Conservation (phyloP, 2,888 invertebrate species). For the Drosophila neutralis region DNA sequence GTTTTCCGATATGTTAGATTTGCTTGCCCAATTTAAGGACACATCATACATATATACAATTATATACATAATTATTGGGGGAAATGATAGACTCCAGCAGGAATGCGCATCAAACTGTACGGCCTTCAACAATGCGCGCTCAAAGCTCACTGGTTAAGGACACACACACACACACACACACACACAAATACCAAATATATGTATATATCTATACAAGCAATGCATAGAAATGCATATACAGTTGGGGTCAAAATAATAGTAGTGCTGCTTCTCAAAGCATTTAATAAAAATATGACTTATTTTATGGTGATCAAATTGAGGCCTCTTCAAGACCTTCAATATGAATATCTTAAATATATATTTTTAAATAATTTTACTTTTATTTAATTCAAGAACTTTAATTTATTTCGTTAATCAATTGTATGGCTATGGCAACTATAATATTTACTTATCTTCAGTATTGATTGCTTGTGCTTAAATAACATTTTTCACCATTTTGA, state of each 20-base stretch:
- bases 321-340: background rate
- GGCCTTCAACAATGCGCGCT: constrained; percentile 1
- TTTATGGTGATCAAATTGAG: background rate
- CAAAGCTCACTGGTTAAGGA: background rate
- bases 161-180: background rate
- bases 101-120: background rate
- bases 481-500: background rate
- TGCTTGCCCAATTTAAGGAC: background rate
- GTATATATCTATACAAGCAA: background rate
- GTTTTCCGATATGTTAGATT: background rate
- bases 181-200: background rate
- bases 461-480: background rate
- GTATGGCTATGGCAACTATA: no score
- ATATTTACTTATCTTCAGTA: background rate
- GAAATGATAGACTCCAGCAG: background rate
- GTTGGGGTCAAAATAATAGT: background rate
- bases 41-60: background rate
- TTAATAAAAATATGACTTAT: background rate
- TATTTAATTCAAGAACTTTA: background rate
- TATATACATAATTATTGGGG: background rate
- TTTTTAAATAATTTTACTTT: background rate
- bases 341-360: background rate
- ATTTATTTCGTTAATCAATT: background rate
- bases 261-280: background rate
- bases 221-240: background rate